These are phyloP conservation scores for Mythimna impura DNA, from an alignment of 2,888 invertebrate genomes.

Conservation along the genomic window DNA sequence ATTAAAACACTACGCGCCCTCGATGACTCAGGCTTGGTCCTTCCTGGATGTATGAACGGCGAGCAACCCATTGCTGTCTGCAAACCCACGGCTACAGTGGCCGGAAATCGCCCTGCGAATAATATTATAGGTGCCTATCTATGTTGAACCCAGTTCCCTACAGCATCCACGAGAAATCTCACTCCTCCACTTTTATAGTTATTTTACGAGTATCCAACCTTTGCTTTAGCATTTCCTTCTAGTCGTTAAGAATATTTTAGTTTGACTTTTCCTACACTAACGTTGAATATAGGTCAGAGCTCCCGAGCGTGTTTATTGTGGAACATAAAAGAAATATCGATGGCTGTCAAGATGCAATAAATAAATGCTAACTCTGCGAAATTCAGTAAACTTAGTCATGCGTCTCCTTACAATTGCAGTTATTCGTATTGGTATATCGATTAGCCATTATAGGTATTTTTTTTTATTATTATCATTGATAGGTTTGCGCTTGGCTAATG, in stretches of 20 bases:
- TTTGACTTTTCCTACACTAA: background rate
- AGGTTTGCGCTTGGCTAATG: too few relatives aligned
- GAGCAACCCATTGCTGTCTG: too few relatives aligned
- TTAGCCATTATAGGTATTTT: too few relatives aligned
- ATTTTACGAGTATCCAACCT: conserved; percentile 34
- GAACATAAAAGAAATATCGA: background rate
- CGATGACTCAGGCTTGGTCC: too few relatives aligned
- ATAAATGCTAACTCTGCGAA: background rate
- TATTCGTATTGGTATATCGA: too few relatives aligned
- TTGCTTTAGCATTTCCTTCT: conserved; percentile 21
- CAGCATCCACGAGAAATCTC: background rate
- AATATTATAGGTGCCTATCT: too few relatives aligned
- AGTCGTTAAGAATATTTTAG: conserved; percentile 18
- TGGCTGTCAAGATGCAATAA: background rate
- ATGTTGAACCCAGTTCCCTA: too few relatives aligned
- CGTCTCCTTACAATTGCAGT: background rate
- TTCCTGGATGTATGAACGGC: too few relatives aligned
- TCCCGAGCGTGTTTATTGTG: background rate
- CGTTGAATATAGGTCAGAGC: conserved; percentile 4
- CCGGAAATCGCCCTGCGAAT: too few relatives aligned
- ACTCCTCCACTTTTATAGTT: conserved; percentile 28
- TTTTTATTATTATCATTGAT: too few relatives aligned
- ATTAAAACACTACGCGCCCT: too few relatives aligned
- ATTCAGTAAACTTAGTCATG: background rate
- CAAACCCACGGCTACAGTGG: too few relatives aligned